These are phyloP conservation scores for Danio tinwini DNA, from an alignment of 2,797 vertebrate genomes.

Conservation along the genomic window DNA sequence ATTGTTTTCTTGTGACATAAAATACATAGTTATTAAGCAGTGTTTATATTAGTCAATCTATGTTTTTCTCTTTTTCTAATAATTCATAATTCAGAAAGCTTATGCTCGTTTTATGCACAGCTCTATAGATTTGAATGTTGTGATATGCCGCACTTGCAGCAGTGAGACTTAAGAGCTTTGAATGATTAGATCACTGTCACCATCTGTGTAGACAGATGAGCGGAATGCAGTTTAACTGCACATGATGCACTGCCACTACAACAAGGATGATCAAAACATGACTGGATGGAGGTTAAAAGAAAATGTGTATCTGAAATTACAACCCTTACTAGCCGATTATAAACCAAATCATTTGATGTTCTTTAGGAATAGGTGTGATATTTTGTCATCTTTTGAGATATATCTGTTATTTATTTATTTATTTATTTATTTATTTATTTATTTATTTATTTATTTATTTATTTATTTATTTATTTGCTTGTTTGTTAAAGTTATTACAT, in stretches of 20 bases:
- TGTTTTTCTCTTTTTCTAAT: background rate
- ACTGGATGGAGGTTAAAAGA: constrained; percentile 32
- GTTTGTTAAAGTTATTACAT: too few relatives aligned
- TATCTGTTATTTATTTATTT: too few relatives aligned
- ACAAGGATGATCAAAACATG: constrained; percentile 40
- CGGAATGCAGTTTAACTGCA: constrained; percentile 44
- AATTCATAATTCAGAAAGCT: background rate
- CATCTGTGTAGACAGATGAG: constrained; percentile 62
- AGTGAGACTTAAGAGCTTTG: constrained; percentile 39
- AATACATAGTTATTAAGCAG: too few relatives aligned
- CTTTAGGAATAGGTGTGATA: background rate
- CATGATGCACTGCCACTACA: constrained; percentile 47
- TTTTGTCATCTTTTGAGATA: background rate
- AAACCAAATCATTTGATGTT: constrained; percentile 1
- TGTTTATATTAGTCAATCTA: background rate
- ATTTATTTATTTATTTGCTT: too few relatives aligned
- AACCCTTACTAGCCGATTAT: constrained; percentile 22
- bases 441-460: too few relatives aligned
- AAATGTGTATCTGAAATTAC: constrained; percentile 38
- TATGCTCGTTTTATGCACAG: background rate
- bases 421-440: too few relatives aligned
- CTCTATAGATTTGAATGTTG: constrained; percentile 20
- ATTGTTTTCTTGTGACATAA: too few relatives aligned
- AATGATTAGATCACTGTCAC: constrained; percentile 53
- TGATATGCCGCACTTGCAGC: constrained; percentile 28